Evolutionary conservation across 2,888 invertebrate species (phyloP).

Genomic region (Acronicta alni): DNA sequence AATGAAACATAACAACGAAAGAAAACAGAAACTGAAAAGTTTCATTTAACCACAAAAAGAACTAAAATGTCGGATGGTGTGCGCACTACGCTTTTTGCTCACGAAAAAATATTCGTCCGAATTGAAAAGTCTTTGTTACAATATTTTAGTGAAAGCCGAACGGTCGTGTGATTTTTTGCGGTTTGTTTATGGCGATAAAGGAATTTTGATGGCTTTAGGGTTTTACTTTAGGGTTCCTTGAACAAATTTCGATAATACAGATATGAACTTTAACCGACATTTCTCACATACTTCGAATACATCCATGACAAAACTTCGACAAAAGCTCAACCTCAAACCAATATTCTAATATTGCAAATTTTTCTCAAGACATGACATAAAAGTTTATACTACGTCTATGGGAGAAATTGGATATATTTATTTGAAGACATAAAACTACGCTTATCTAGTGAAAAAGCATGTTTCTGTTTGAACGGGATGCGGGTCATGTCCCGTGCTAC

Average conservation of each 20-base stretch:
- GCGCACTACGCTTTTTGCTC: slow-evolving; percentile 60
- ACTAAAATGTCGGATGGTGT: slow-evolving; percentile 48
- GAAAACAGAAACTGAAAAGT: slow-evolving; percentile 42
- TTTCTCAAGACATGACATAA: too few relatives aligned
- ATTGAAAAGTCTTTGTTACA: slow-evolving; percentile 70
- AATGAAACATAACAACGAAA: slow-evolving; percentile 24
- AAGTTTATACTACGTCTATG: too few relatives aligned
- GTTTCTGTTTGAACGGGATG: slow-evolving; percentile 4
- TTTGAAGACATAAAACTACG: neutral
- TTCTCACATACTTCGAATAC: too few relatives aligned
- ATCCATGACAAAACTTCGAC: neutral
- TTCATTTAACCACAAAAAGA: slow-evolving; percentile 50
- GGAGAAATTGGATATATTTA: neutral
- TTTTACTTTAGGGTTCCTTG: slow-evolving; percentile 29
- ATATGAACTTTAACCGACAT: neutral
- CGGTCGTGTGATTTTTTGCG: slow-evolving; percentile 56
- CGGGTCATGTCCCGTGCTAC: neutral
- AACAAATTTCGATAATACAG: slow-evolving; percentile 4
- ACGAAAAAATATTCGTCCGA: slow-evolving; percentile 59
- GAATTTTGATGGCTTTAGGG: slow-evolving; percentile 44
- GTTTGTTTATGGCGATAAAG: slow-evolving; percentile 56
- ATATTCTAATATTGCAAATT: too few relatives aligned
- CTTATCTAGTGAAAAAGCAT: neutral
- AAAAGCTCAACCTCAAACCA: too few relatives aligned
- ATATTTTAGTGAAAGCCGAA: slow-evolving; percentile 61